These are phyloP conservation scores for Campylomormyrus tamandua DNA, from an alignment of 2,113 vertebrate species.

Conservation along the genomic window DNA sequence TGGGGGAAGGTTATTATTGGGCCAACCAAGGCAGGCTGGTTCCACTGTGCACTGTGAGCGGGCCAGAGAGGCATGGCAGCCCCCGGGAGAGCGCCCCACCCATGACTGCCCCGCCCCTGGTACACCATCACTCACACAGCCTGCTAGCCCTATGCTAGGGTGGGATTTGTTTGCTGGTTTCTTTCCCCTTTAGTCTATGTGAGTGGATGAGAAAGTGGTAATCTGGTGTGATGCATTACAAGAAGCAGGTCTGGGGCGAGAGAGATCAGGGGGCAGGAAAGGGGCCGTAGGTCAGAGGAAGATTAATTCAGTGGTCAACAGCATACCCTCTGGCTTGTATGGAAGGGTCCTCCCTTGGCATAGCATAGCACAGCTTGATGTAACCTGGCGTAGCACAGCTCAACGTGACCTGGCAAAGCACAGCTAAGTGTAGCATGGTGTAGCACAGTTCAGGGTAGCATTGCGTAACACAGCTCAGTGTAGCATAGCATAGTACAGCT, in stretches of 20 bases:
- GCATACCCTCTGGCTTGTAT: neutral
- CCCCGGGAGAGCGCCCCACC: too few species aligned
- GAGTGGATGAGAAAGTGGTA: neutral
- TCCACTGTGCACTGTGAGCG: too few species aligned
- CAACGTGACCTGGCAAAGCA: neutral
- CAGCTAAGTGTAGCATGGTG: neutral
- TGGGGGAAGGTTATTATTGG: too few species aligned
- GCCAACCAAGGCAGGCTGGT: too few species aligned
- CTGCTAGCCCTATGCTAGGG: too few species aligned
- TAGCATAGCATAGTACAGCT: too few species aligned
- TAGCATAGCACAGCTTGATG: neutral
- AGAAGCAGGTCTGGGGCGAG: neutral
- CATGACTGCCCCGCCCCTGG: too few species aligned
- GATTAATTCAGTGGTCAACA: neutral
- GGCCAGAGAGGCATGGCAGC: too few species aligned
- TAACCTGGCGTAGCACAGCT: too few species aligned
- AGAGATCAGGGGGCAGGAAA: neutral
- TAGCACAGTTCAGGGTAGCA: neutral
- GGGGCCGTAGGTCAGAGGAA: neutral
- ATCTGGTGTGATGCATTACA: neutral
- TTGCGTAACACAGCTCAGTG: too few species aligned
- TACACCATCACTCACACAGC: too few species aligned
- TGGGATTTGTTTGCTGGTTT: neutral
- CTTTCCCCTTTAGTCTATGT: neutral
- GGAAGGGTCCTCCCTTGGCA: neutral